Base-by-base conservation (phyloP, 2,113 vertebrate species). In the Nanger granti region DNA sequence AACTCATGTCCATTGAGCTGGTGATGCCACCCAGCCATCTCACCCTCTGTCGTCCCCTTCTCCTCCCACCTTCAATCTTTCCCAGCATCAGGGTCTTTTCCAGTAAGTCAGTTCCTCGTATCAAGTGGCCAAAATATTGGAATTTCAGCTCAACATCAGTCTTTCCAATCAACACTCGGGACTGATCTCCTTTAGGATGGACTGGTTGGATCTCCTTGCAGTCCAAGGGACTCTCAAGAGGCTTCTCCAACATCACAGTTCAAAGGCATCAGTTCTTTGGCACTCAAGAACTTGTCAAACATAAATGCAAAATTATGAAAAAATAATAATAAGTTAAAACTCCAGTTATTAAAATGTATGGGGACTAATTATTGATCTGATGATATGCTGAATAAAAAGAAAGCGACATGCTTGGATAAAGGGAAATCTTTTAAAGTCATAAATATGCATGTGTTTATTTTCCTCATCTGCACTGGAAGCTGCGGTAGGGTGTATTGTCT, bases 401-500 rank as follows among this genome's bases (percentile, higher is more conserved):
- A 97, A 97, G 91, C 95, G 97, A 93, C 98, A 98, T 94, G 98
- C 98, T 98, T 98, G 98, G 94, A 92, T 99, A 98, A 98, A 98
- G 54, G 96, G 98, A 98, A 98, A 98, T 98, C 98, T 98, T 99
- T 99, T 98, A 13, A 98, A 98, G 98, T 98, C 98, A 99, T 99
- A 99, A 99, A 99, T 99, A 99, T 98, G 99, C 98, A 98, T 99
- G 98, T 98, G 98, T 99, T 99, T 98, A 97, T 98, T 99, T 99
- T 98, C 98, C 97, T 98, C 97, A 76, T 98, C 97, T 96, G 98
- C 98, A 98, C 98, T 98, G 97, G 98, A 98, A 98, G 98, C 97
- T 98, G 96, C 96, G 98, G 97, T 90, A 98, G 98, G 97, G 98
- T 98, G 97, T 98, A 98, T 98, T 99, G 98, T 99, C 98, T 99